Evolutionary conservation across 2,113 vertebrate genomes (phyloP).

Genomic region (Oplegnathus fasciatus): DNA sequence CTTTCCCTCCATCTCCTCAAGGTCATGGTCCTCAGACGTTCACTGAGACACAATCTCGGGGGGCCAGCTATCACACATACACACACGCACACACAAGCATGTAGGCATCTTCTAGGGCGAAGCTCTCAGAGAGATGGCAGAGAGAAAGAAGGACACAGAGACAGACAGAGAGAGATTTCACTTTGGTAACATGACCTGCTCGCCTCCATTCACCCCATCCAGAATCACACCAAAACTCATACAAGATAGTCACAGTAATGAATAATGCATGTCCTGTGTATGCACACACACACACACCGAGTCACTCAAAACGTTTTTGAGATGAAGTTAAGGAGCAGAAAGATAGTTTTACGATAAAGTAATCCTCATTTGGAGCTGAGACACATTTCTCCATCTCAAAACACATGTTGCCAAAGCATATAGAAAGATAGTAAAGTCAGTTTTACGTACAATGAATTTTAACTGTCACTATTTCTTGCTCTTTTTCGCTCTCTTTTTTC

Average conservation of each 20-base stretch:
- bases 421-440: background rate
- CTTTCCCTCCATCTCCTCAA: conserved; percentile 65
- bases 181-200: conserved; percentile 46
- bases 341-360: background rate
- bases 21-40: conserved; percentile 70
- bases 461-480: background rate
- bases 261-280: conserved; percentile 31
- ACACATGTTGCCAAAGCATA: background rate
- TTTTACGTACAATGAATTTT: background rate
- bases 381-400: background rate
- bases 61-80: conserved; percentile 24
- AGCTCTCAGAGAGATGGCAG: conserved; percentile 33
- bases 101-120: conserved; percentile 28
- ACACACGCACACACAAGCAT: background rate
- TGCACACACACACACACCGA: conserved; percentile 3
- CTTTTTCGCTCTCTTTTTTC: too few relatives aligned
- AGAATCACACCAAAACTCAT: conserved; percentile 18
- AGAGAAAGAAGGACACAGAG: conserved; percentile 21
- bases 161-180: conserved; percentile 23
- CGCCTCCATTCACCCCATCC: conserved; percentile 22
- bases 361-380: background rate
- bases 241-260: conserved; percentile 1
- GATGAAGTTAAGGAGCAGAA: conserved; percentile 22
- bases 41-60: conserved; percentile 61
- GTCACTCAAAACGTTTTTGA: conserved; percentile 16